These are phyloP conservation scores for Didymodactylos carnosus DNA, from an alignment of 2,888 invertebrate species.

Conservation along the genomic window DNA sequence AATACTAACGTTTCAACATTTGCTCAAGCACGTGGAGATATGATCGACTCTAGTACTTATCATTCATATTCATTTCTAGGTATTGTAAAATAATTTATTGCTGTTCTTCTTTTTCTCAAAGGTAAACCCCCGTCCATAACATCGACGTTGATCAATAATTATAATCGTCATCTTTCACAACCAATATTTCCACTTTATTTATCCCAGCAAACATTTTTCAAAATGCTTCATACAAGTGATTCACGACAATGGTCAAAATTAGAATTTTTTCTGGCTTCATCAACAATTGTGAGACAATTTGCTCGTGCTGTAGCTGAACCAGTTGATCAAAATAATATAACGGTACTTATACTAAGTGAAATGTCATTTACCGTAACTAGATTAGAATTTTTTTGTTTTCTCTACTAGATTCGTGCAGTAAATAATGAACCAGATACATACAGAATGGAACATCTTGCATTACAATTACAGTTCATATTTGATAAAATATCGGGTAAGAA, in stretches of 20 bases:
- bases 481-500: not conserved
- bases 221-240: not conserved
- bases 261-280: not conserved
- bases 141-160: no score
- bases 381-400: not conserved
- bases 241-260: not conserved
- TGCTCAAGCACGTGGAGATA: no score
- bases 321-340: not conserved
- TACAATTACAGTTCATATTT: not conserved
- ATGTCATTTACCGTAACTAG: no score
- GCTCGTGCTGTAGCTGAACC: not conserved
- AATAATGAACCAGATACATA: not conserved
- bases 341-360: not conserved
- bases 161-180: not conserved
- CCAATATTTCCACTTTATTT: not conserved
- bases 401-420: not conserved
- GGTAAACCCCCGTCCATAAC: not conserved
- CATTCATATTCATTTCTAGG: not conserved
- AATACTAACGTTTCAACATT: no score
- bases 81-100: no score
- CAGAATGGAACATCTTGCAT: not conserved
- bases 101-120: not conserved
- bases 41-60: not conserved
- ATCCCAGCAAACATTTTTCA: not conserved
- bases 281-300: not conserved